Evolutionary conservation across 2,888 invertebrate genomes (phyloP).

Genomic region (Ariolimax columbianus): DNA sequence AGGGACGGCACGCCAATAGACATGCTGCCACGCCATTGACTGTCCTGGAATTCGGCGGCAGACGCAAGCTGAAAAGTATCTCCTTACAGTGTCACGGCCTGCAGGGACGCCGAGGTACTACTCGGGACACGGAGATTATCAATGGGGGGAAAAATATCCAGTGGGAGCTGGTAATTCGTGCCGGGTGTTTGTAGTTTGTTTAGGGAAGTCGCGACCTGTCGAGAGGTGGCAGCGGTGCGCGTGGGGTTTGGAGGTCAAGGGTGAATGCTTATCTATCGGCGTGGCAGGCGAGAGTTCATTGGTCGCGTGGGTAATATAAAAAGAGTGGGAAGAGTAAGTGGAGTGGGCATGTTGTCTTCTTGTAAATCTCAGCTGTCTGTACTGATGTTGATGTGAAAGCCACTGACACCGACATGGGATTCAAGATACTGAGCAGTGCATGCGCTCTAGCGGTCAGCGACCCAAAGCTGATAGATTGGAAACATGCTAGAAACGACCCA

Average conservation of each 20-base stretch:
- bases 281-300: not conserved
- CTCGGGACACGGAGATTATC: conserved; percentile 33
- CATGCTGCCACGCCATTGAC: not conserved
- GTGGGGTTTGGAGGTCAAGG: conserved; percentile 1
- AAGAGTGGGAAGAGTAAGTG: too few relatives aligned
- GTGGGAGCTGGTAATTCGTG: not conserved
- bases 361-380: too few relatives aligned
- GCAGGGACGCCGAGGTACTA: not conserved
- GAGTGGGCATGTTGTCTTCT: too few relatives aligned
- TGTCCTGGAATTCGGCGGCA: not conserved
- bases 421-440: too few relatives aligned
- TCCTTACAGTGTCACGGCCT: conserved; percentile 23
- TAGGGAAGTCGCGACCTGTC: not conserved
- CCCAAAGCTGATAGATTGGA: too few relatives aligned
- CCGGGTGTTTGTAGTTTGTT: conserved; percentile 12
- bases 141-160: not conserved
- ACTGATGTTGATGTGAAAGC: too few relatives aligned
- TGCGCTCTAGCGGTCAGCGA: too few relatives aligned
- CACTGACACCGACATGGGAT: too few relatives aligned
- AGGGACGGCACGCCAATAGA: not conserved
- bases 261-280: conserved; percentile 1
- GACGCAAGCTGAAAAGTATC: not conserved
- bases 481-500: too few relatives aligned
- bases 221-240: conserved; percentile 26
- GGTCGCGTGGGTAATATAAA: conserved; percentile 15